These are phyloP conservation scores for Atta cephalotes DNA, from an alignment of 1,140 invertebrate species.

Conservation along the genomic window DNA sequence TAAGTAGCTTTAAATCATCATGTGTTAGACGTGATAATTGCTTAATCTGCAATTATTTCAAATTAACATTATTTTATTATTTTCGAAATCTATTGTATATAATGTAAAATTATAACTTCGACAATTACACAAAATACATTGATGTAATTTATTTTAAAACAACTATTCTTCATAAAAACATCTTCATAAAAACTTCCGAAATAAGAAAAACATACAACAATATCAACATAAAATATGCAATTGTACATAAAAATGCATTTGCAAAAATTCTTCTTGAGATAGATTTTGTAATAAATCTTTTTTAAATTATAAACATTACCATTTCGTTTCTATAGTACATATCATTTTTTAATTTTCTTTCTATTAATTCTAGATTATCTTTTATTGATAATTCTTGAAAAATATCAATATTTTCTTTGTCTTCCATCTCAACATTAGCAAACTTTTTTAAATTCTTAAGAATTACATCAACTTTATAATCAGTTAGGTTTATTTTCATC, in stretches of 20 bases:
- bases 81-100: too few relatives aligned
- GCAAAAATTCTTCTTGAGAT: neutral
- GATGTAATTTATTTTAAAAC: too few relatives aligned
- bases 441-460: neutral
- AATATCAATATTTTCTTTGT: neutral
- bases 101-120: too few relatives aligned
- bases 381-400: slow-evolving; percentile 1
- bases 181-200: too few relatives aligned
- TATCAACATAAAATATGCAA: too few relatives aligned
- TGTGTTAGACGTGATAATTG: neutral
- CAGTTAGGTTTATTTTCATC: neutral
- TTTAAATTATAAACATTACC: neutral
- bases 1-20: neutral
- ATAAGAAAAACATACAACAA: too few relatives aligned
- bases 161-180: too few relatives aligned
- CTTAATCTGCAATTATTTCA: neutral
- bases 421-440: neutral
- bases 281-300: neutral
- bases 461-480: neutral
- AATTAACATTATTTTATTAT: neutral
- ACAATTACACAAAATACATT: too few relatives aligned
- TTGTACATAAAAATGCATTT: too few relatives aligned
- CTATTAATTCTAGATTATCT: neutral
- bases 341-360: slow-evolving; percentile 20
- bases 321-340: neutral